Evolutionary conservation across 2,888 invertebrate genomes (phyloP).

Genomic region (Papilio demoleus): DNA sequence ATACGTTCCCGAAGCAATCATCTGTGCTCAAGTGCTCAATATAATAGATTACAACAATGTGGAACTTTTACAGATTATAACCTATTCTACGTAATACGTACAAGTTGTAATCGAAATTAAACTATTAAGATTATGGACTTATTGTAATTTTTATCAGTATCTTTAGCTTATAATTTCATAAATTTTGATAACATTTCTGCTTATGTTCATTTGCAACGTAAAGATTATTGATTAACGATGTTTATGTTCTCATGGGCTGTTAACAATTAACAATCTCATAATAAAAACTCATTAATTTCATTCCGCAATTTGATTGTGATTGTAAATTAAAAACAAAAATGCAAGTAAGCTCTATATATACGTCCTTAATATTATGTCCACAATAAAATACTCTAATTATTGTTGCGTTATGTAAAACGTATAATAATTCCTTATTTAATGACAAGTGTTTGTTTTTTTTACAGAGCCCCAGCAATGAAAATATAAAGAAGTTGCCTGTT

Average conservation of each 20-base stretch:
- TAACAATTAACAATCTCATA: neutral
- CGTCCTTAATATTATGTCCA: too few species aligned
- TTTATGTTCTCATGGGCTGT: neutral
- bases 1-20: conserved; percentile 11
- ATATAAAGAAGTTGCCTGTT: conserved; percentile 12
- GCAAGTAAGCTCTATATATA: too few species aligned
- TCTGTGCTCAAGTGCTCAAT: conserved; percentile 21
- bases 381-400: neutral
- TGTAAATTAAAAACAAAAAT: neutral
- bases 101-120: neutral
- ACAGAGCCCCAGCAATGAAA: conserved; percentile 33
- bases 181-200: too few species aligned
- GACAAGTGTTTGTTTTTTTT: conserved; percentile 10
- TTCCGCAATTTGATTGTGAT: neutral
- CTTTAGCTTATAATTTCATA: too few species aligned
- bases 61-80: conserved; percentile 1
- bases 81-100: neutral
- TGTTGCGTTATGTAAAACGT: too few species aligned
- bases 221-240: neutral
- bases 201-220: too few species aligned
- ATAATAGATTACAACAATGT: conserved; percentile 11
- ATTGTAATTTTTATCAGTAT: too few species aligned
- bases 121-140: neutral
- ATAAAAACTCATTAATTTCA: neutral
- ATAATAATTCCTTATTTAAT: too few species aligned